Conservation (phyloP, 92 coral and sea anemone genomes). For the Siderastrea radians region DNA sequence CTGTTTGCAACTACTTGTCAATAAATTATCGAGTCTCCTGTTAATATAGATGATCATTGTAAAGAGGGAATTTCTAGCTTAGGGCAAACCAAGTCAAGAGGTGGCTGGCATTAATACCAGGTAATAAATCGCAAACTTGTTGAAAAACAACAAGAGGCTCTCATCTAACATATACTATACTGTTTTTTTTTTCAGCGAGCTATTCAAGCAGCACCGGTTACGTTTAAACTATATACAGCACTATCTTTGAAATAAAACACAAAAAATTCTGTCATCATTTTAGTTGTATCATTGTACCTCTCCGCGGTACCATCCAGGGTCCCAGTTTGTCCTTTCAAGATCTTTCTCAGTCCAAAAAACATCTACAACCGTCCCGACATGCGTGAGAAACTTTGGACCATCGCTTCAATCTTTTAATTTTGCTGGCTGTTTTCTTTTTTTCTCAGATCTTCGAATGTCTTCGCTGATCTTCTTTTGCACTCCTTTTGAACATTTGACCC, state of each 20-base stretch:
- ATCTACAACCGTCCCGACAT: slow-evolving; percentile 52
- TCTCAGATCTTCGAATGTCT: slow-evolving; percentile 27
- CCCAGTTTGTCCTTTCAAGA: slow-evolving; percentile 51
- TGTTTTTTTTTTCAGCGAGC: too few relatives aligned
- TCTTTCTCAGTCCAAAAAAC: slow-evolving; percentile 59
- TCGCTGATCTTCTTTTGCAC: too few relatives aligned
- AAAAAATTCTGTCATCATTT: slow-evolving; percentile 29
- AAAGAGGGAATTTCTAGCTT: background rate
- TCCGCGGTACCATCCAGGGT: slow-evolving; percentile 52
- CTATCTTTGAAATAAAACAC: slow-evolving; percentile 44
- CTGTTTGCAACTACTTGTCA: too few relatives aligned
- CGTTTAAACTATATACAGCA: slow-evolving; percentile 46
- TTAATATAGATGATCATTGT: background rate
- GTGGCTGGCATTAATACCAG: too few relatives aligned
- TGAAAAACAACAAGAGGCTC: too few relatives aligned
- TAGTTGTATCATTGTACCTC: slow-evolving; percentile 54
- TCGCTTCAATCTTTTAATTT: background rate
- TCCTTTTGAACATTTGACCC: too few relatives aligned
- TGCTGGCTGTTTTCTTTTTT: slow-evolving; percentile 35
- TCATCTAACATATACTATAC: too few relatives aligned
- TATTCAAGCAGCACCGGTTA: slow-evolving; percentile 52
- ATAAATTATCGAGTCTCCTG: background rate
- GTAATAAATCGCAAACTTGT: too few relatives aligned
- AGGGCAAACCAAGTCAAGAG: background rate
- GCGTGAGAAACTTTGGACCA: background rate